phyloP scores from a whole-genome alignment of 2,113 vertebrate genomes.

The Tetrao urogallus region DNA sequence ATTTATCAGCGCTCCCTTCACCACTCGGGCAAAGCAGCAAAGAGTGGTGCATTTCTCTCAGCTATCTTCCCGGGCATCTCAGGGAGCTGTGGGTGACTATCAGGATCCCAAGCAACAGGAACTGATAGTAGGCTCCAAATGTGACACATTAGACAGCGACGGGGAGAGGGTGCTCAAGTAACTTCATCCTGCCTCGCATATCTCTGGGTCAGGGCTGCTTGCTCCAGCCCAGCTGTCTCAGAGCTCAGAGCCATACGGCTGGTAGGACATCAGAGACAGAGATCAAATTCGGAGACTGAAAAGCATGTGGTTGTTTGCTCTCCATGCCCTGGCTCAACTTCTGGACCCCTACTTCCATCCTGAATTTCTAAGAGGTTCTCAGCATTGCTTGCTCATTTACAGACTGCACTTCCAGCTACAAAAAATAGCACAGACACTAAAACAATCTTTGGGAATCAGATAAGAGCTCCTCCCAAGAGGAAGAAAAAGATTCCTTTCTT shows the following conservation, averaged over 20 bases:
- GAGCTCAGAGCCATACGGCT: constrained; percentile 20
- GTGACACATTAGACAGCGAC: constrained; percentile 9
- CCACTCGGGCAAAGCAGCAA: background rate
- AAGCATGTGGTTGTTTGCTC: constrained; percentile 4
- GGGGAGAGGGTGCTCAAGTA: constrained; percentile 25
- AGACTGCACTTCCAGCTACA: constrained; percentile 57
- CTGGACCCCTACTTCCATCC: constrained; percentile 4
- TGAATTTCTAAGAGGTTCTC: constrained; percentile 46
- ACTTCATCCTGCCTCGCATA: constrained; percentile 40
- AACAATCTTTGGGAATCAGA: constrained; percentile 50
- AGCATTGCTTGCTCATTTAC: constrained; percentile 1
- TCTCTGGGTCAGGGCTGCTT: constrained; percentile 17
- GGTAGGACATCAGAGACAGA: constrained; percentile 5
- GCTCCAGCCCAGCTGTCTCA: constrained; percentile 47
- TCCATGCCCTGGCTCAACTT: background rate
- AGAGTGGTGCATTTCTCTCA: background rate
- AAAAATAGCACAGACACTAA: constrained; percentile 61
- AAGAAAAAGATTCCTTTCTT: constrained; percentile 49
- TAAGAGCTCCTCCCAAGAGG: constrained; percentile 66
- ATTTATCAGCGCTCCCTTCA: background rate
- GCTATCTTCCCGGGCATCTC: background rate
- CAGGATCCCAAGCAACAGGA: constrained; percentile 22
- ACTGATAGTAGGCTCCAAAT: constrained; percentile 3
- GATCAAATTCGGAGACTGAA: constrained; percentile 23
- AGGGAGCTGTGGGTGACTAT: background rate